phyloP scores from a whole-genome alignment of 1,140 invertebrate genomes.

The Bemisia tabaci region DNA sequence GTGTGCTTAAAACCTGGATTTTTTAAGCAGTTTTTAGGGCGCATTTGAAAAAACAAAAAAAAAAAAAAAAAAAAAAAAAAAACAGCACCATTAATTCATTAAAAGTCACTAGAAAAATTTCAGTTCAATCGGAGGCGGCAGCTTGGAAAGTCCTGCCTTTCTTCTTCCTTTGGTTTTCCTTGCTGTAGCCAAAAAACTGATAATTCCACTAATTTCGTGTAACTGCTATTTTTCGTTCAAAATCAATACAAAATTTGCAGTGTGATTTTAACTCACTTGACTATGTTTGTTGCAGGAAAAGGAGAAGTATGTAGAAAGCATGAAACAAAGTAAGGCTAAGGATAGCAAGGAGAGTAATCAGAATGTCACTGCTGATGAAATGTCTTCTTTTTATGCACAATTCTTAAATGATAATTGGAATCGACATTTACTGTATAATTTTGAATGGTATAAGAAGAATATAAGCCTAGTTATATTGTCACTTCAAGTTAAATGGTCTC shows the following conservation, averaged over 20 bases:
- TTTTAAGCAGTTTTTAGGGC: too few relatives aligned
- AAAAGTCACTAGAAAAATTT: not conserved
- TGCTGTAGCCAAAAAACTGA: too few relatives aligned
- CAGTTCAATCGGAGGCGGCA: not conserved
- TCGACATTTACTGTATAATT: slow-evolving; percentile 52
- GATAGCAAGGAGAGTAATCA: slow-evolving; percentile 28
- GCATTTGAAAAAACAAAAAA: too few relatives aligned
- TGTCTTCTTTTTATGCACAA: slow-evolving; percentile 71
- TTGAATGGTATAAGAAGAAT: slow-evolving; percentile 52
- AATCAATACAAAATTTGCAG: too few relatives aligned
- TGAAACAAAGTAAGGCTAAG: slow-evolving; percentile 31
- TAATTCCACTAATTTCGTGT: too few relatives aligned
- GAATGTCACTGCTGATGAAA: slow-evolving; percentile 55
- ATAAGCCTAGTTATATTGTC: not conserved
- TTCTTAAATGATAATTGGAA: slow-evolving; percentile 66
- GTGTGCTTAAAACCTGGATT: too few relatives aligned
- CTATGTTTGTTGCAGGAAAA: slow-evolving; percentile 41
- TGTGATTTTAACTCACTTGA: too few relatives aligned
- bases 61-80: too few relatives aligned
- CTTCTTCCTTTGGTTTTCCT: too few relatives aligned
- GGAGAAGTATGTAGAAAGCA: slow-evolving; percentile 41
- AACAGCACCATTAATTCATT: too few relatives aligned
- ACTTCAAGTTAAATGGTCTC: not conserved
- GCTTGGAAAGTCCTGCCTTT: too few relatives aligned
- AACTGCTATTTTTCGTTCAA: too few relatives aligned